Base-by-base conservation (phyloP, 2,113 vertebrate genomes). In the Gymnobelideus leadbeateri region DNA sequence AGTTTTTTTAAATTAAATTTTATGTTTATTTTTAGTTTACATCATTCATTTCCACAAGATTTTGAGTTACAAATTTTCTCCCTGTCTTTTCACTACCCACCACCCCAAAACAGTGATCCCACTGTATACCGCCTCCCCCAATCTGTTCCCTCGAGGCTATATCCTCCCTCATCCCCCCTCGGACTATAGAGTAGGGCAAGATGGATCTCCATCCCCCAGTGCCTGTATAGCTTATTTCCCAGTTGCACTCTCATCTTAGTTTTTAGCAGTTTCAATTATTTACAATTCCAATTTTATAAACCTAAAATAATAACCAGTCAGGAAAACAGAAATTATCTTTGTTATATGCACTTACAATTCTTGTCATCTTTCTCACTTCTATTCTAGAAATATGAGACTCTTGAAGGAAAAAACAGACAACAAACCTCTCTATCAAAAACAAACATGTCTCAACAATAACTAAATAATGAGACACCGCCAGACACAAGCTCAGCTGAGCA, bases 311-410 rank as follows among this genome's bases (percentile, higher is more conserved):
- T 23, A 43, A 84, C n/a, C 2, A 84, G n/a, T 84, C n/a, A 84
- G 16, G n/a, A 84, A 43, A 84, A 84, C 61, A 84, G 14, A 77
- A n/a, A 84, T 68, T 68, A 12, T 84, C 68, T 77, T n/a, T n/a
- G 68, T 77, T 77, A 77, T 7, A 37, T 61, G 26, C 3, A 12
- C 55, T 8, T 43, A 43, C 68, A 23, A 23, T 84, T 43, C 68
- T 7, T 84, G 37, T 43, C 68, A 8, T 84, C 7, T 84, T 43
- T 84, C 68, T 84, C 68, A n/a, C 68, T 84, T 84, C 19, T 43
- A n/a, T 84, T 84, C n/a, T 43, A 84, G 68, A 84, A 84, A 84
- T 84, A 84, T 84, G 68, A 84, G 16, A 84, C n/a, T 84, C 68
- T 19, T 23, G n/a, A 84, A 84, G 68, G n/a, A 43, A 84, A 43